These are phyloP conservation scores for Emydocephalus ijimae DNA, from an alignment of 2,113 vertebrate genomes.

Conservation along the genomic window DNA sequence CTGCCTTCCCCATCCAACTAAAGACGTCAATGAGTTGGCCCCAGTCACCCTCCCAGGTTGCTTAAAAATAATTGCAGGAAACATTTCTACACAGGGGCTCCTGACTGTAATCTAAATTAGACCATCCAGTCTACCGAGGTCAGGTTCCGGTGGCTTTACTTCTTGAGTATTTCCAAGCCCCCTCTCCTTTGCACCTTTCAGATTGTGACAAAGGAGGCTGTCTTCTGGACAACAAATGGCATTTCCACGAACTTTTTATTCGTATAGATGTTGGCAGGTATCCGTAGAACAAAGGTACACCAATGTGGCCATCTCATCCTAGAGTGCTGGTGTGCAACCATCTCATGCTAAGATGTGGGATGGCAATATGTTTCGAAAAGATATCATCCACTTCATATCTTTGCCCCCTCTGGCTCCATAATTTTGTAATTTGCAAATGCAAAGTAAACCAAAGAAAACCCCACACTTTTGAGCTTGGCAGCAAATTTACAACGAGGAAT, in stretches of 20 bases:
- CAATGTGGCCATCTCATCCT: background rate
- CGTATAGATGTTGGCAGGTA: background rate
- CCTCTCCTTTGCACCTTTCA: background rate
- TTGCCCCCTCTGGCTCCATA: too few relatives aligned
- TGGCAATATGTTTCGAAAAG: too few relatives aligned
- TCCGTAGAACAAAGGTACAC: fast-evolving
- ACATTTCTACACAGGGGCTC: background rate
- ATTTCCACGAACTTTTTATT: background rate
- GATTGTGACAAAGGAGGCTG: background rate
- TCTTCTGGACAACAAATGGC: background rate
- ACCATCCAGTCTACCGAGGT: background rate
- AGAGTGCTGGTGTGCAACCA: background rate
- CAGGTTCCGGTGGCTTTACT: background rate
- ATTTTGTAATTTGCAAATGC: too few relatives aligned
- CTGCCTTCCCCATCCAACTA: background rate
- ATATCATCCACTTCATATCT: too few relatives aligned
- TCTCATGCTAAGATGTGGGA: background rate
- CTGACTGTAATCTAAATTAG: background rate
- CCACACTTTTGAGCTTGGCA: background rate
- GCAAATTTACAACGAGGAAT: background rate
- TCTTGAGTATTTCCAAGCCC: background rate
- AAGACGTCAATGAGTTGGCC: background rate
- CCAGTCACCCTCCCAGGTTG: background rate
- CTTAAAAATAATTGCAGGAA: background rate
- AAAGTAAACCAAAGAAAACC: too few relatives aligned